Evolutionary conservation across 2,113 vertebrate species (phyloP).

Genomic region (Larimichthys crocea): DNA sequence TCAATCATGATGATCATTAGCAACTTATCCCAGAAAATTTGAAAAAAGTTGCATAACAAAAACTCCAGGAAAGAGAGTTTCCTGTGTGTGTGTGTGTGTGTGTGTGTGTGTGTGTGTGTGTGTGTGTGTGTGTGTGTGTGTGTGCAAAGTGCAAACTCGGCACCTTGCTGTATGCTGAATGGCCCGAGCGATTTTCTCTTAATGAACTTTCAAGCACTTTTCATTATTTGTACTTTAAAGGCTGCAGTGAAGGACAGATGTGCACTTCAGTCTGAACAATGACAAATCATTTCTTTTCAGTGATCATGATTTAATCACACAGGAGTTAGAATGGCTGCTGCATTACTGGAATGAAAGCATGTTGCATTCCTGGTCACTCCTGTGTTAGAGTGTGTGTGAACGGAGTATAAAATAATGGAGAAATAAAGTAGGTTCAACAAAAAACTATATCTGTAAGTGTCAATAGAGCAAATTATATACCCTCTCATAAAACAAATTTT

Average conservation of each 20-base stretch:
- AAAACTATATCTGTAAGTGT: neutral
- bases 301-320: neutral
- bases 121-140: neutral
- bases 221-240: neutral
- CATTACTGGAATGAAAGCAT: neutral
- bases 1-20: no score
- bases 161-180: neutral
- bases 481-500: neutral
- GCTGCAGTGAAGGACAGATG: neutral
- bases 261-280: neutral
- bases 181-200: neutral
- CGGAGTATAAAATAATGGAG: no score
- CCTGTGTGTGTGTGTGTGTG: neutral
- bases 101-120: no score
- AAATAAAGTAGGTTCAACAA: neutral
- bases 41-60: neutral
- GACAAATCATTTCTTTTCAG: neutral
- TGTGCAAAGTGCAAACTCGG: neutral
- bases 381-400: neutral
- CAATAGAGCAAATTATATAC: neutral
- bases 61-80: neutral
- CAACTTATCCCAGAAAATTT: no score
- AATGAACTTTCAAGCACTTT: neutral
- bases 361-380: neutral
- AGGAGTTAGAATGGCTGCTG: neutral